phyloP scores from a whole-genome alignment of 2,113 vertebrate genomes.

The Centropristis striata region DNA sequence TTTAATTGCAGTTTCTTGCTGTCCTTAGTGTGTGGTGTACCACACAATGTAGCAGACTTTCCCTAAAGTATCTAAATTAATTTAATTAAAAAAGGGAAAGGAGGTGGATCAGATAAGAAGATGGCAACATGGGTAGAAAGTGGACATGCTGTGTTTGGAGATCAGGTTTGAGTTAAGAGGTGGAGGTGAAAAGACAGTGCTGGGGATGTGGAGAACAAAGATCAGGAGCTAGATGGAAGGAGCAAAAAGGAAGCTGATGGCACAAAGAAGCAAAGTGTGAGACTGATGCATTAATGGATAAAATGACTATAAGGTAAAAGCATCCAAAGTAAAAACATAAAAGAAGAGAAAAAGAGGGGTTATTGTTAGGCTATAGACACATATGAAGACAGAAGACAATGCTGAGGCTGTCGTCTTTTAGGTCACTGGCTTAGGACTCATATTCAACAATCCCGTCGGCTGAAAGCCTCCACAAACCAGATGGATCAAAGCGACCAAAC shows the following conservation, averaged over 20 bases:
- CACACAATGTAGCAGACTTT: background rate
- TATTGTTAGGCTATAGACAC: conserved; percentile 1
- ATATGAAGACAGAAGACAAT: background rate
- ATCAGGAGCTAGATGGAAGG: background rate
- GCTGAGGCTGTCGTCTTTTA: background rate
- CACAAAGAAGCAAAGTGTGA: background rate
- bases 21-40: background rate
- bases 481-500: conserved; percentile 68
- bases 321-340: background rate
- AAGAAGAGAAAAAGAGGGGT: background rate
- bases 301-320: background rate
- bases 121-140: background rate
- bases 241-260: background rate
- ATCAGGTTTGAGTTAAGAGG: background rate
- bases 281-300: background rate
- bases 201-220: background rate
- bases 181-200: background rate
- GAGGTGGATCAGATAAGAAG: background rate
- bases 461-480: conserved; percentile 49
- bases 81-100: background rate
- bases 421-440: conserved; percentile 53
- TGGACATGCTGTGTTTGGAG: background rate
- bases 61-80: background rate
- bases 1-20: background rate
- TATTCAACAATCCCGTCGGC: conserved; percentile 31